phyloP scores from a whole-genome alignment of 1,140 invertebrate genomes.

The Macrotrachela quadricornifera region DNA sequence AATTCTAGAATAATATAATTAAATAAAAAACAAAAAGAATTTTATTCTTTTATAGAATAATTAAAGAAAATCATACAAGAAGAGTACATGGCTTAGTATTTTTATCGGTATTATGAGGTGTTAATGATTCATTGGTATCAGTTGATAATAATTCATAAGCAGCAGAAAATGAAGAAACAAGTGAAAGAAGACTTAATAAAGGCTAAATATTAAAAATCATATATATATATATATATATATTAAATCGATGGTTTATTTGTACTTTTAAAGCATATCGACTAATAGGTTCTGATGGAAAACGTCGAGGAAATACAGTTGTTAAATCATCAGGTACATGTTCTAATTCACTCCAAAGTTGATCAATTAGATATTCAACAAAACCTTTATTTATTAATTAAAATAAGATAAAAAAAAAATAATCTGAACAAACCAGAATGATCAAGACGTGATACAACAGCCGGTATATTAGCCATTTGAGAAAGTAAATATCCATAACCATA shows the following conservation, averaged over 20 bases:
- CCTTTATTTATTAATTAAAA: too few relatives aligned
- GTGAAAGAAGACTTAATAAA: constrained; percentile 21
- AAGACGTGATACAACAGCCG: constrained; percentile 24
- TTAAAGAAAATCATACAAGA: too few relatives aligned
- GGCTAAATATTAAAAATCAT: constrained; percentile 12
- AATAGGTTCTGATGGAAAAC: constrained; percentile 24
- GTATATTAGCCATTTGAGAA: constrained; percentile 24
- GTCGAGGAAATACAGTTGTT: constrained; percentile 18
- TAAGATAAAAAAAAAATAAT: too few relatives aligned
- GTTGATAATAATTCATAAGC: constrained; percentile 23
- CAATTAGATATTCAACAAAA: constrained; percentile 19
- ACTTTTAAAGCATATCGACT: constrained; percentile 25
- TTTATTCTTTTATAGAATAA: too few relatives aligned
- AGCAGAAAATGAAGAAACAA: constrained; percentile 24
- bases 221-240: constrained; percentile 1
- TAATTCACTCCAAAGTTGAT: constrained; percentile 23
- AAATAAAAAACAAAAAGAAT: too few relatives aligned
- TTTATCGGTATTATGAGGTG: too few relatives aligned
- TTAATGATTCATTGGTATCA: neutral
- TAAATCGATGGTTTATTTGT: neutral
- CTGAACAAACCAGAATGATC: constrained; percentile 18
- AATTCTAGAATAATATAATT: too few relatives aligned
- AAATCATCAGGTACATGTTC: constrained; percentile 22
- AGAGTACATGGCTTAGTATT: too few relatives aligned
- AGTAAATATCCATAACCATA: constrained; percentile 31